Conservation (phyloP, 2,797 vertebrate species). For the Otolemur crassicaudatus region DNA sequence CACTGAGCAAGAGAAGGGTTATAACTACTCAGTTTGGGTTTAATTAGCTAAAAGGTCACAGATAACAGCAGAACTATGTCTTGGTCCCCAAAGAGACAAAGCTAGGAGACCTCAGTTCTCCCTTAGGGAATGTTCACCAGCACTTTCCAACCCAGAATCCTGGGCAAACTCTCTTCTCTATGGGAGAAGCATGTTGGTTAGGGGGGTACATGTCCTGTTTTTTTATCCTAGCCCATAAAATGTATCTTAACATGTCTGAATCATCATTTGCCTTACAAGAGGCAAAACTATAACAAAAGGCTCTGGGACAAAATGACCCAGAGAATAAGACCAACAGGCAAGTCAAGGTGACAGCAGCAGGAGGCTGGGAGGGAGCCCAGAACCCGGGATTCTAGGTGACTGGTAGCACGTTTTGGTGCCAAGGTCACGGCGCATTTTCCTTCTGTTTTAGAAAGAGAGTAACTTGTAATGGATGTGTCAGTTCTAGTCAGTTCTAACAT, state of each 20-base stretch:
- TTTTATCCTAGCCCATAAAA: neutral
- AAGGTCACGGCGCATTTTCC: neutral
- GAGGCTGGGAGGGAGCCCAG: neutral
- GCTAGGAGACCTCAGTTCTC: neutral
- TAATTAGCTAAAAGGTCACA: neutral
- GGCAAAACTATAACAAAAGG: neutral
- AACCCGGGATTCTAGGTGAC: neutral
- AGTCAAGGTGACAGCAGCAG: neutral
- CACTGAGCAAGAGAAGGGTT: neutral
- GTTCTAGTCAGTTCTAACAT: neutral
- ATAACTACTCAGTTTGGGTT: neutral
- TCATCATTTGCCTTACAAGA: neutral
- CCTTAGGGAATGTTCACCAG: neutral
- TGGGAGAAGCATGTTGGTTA: neutral
- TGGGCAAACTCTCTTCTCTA: neutral
- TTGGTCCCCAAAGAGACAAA: neutral
- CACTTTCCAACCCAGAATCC: neutral
- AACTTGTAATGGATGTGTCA: neutral
- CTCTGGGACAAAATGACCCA: neutral
- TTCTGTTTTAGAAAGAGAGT: neutral
- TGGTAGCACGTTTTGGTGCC: neutral
- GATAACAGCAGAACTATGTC: neutral
- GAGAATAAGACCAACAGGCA: rapidly evolving
- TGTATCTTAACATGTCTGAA: neutral
- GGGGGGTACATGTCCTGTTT: neutral